Evolutionary conservation across 2,797 vertebrate species (phyloP).

Genomic region (Danio choprae): DNA sequence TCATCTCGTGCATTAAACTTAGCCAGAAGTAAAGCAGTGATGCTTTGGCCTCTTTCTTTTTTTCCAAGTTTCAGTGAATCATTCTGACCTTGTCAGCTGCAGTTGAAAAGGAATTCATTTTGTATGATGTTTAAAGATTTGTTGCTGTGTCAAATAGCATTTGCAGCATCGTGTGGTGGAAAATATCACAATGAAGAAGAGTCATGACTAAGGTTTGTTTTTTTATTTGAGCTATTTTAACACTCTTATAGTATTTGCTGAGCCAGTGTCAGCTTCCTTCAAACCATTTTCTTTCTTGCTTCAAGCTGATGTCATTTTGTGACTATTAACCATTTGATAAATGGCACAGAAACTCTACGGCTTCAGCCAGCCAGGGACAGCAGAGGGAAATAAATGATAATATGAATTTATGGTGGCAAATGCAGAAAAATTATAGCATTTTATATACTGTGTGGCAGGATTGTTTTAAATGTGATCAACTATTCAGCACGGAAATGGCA

Average conservation of each 20-base stretch:
- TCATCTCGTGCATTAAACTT: constrained; percentile 51
- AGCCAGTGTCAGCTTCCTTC: constrained; percentile 35
- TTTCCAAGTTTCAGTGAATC: constrained; percentile 28
- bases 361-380: constrained; percentile 25
- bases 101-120: constrained; percentile 19
- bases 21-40: constrained; percentile 50
- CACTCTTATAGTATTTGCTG: constrained; percentile 23
- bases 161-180: neutral
- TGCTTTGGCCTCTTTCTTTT: constrained; percentile 40
- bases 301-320: constrained; percentile 43
- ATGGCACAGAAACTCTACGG: constrained; percentile 18
- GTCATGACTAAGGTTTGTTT: neutral
- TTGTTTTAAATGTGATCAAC: neutral
- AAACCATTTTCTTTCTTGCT: constrained; percentile 39
- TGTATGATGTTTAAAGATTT: constrained; percentile 36
- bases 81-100: constrained; percentile 30
- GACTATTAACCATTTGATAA: constrained; percentile 51
- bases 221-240: neutral
- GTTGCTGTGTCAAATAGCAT: neutral
- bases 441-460: neutral
- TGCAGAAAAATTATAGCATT: constrained; percentile 15
- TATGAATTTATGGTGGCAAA: constrained; percentile 12
- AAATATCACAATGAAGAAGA: neutral
- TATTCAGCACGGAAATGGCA: neutral
- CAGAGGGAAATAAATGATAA: constrained; percentile 41